Conservation (phyloP, 2,113 vertebrate species). For the Excalfactoria chinensis region DNA sequence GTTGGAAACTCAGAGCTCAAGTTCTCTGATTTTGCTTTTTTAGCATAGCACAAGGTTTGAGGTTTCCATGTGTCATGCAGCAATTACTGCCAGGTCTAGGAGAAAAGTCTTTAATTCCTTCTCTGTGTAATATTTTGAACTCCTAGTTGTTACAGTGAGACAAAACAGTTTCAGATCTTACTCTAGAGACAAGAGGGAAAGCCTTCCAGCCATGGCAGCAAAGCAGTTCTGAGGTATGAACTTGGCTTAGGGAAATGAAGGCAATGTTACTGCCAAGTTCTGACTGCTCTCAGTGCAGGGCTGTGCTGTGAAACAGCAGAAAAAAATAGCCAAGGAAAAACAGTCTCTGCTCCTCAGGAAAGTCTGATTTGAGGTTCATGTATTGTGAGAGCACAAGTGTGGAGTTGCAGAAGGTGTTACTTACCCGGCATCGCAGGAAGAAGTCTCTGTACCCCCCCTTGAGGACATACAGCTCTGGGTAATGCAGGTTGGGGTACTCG, state of each 20-base stretch:
- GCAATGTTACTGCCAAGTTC: not conserved
- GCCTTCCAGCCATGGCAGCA: not conserved
- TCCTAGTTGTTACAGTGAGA: not conserved
- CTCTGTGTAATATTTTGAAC: not conserved
- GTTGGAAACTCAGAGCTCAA: not conserved
- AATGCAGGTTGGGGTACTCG: slow-evolving; percentile 92
- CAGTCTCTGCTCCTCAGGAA: no score
- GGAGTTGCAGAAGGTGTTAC: rapidly evolving
- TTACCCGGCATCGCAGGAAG: slow-evolving; percentile 85
- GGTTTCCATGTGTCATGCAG: not conserved
- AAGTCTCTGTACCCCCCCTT: slow-evolving; percentile 97
- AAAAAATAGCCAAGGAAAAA: not conserved
- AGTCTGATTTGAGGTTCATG: not conserved
- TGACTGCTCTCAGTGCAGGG: not conserved
- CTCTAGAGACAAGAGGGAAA: not conserved
- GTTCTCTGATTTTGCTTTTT: not conserved
- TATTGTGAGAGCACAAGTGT: rapidly evolving
- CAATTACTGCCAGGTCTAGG: not conserved
- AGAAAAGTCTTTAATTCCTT: not conserved
- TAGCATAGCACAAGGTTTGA: rapidly evolving
- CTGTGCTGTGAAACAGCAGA: no score
- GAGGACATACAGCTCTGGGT: slow-evolving; percentile 94
- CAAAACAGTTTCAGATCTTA: not conserved
- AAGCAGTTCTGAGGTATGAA: rapidly evolving
- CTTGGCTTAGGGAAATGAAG: not conserved